Evolutionary conservation across 2,888 invertebrate genomes (phyloP), one percentile per base, ranked within the genome.

Genomic region (Atrina japonica): DNA sequence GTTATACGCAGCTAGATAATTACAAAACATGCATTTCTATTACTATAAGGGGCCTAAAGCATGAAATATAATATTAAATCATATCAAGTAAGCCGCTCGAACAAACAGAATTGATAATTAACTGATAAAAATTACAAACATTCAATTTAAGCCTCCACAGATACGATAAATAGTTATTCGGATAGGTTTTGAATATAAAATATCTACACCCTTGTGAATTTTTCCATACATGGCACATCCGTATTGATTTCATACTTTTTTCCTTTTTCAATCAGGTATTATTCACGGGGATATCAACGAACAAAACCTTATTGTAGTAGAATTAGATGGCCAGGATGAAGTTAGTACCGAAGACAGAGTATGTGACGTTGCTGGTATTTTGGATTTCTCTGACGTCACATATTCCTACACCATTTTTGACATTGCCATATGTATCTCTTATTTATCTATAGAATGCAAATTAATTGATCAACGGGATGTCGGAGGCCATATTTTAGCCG

Each of bases 251-350:
- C 23, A 16, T 6, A 21, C n/a, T 29, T 41, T 21, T 27, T 16
- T 21, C 11, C 47, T 41, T 52, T 41, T 52, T 61, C 53, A 35
- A 45, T 53, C 47, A 92, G 92, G 93, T 85, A 75, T 95, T 6
- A 95, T 97, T 75, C 97, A 98, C 86, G 97, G 97, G 0, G 97
- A 98, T 88, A 93, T 95, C 68, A 97, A 97, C 88, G 97, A 97
- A 86, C 95, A 96, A 90, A 98, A 97, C 90, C 93, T 97, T 3
- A 88, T 97, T 5, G 93, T 95, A 0, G 5, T 29, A 53, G 78
- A 78, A 55, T 23, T 63, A 9, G 55, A 86, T 86, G 40, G 81
- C 78, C 91, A 91, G 43, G 87, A 91, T 2, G 49, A 58, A 9
- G 55, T 91, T 14, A 64, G 60, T 5, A 23, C n/a, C 5, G 71